Evolutionary conservation across 2,113 vertebrate species (phyloP).

Genomic region (Actenoides hombroni): DNA sequence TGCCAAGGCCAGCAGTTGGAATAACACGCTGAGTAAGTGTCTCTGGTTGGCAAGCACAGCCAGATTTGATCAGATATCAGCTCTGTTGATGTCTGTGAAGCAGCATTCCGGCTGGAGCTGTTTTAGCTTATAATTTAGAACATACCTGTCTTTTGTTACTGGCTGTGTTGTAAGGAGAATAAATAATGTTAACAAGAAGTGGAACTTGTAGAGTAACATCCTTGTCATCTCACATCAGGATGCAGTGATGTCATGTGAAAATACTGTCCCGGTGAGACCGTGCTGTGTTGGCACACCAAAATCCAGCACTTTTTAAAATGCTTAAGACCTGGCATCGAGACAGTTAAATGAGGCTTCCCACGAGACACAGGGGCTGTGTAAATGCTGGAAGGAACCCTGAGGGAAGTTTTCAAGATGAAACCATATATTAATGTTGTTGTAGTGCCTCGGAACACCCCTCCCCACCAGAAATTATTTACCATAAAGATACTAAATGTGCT

Average conservation of each 20-base stretch:
- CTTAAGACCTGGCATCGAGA: not conserved
- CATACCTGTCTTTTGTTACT: slow-evolving; percentile 25
- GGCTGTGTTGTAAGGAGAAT: not conserved
- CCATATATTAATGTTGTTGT: not conserved
- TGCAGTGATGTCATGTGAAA: not conserved
- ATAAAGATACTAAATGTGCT: not conserved
- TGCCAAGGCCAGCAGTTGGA: slow-evolving; percentile 24
- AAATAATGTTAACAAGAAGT: slow-evolving; percentile 13
- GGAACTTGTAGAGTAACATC: not conserved
- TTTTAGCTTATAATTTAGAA: not conserved
- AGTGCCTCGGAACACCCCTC: not conserved
- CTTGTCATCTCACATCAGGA: not conserved
- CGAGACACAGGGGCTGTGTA: not conserved
- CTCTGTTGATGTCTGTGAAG: not conserved
- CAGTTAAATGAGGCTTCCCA: not conserved
- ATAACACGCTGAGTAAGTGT: not conserved
- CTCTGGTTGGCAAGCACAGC: not conserved
- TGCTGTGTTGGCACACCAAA: not conserved
- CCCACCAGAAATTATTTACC: not conserved
- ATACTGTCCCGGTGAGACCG: not conserved
- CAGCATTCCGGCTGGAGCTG: not conserved
- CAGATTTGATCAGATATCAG: not conserved
- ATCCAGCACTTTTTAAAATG: not conserved
- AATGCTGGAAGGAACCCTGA: not conserved
- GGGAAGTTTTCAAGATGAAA: not conserved